Evolutionary conservation across 2,888 invertebrate species (phyloP), one percentile per base, ranked within the genome.

Genomic region (Diaperis boleti): DNA sequence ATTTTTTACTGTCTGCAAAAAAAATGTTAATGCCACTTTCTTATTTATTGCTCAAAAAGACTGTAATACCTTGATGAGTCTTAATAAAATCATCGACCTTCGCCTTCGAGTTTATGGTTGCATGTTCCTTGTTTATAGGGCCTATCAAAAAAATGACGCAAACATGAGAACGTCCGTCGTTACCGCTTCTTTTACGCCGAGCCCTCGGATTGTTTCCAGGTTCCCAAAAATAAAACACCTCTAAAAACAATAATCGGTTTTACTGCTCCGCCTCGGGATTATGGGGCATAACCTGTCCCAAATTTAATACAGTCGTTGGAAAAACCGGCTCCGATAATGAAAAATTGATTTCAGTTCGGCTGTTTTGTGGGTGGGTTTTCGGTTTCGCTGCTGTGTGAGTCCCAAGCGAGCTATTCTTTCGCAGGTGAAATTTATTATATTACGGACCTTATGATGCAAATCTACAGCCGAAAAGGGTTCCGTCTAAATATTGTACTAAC

Each of bases 401-500:
- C 54, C 54, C 54, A 54, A 54, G 54, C 41, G 54, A 54, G 41
- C 29, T 22, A 54, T 54, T 41, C 54, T 37, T 50, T 37, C 33
- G 14, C 10, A 41, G 29, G 15, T 10, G 11, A 41, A 54, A 54
- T 50, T 50, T 50, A 50, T 50, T 37, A 50, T 37, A 37, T 50
- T 49, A 49, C 47, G 47, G 47, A 17, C 17, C 52, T 54, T 54
- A 29, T 33, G 44, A 56, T 56, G 56, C 56, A 56, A 56, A 56
- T 56, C 11, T 56, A 18, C 56, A 39, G 17, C 29, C 41, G 54
- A 54, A 31, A 39, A 54, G 54, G 54, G 42, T 44, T 56, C 20
- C 33, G 13, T 42, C 56, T 56, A 56, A 56, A 56, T 56, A 56
- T 56, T 56, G 31, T 13, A 44, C 44, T 44, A 56, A 56, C 56